Conservation (phyloP, 1,140 invertebrate species). For the Megathymus violae region DNA sequence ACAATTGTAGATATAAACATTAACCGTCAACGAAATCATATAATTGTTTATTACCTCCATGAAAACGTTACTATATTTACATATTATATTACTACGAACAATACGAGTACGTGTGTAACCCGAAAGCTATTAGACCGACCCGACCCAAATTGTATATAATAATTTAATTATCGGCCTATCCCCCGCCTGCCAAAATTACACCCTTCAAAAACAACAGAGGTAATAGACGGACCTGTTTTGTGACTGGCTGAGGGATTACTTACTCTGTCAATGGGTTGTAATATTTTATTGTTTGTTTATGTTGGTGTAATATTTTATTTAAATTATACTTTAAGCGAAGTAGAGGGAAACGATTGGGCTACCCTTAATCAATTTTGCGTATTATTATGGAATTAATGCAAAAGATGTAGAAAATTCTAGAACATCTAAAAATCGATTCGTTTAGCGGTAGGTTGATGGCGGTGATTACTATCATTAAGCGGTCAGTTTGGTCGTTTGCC, state of each 20-base stretch:
- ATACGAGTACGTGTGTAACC: slow-evolving; percentile 4
- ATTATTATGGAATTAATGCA: too few relatives aligned
- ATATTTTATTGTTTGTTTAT: too few relatives aligned
- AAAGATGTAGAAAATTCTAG: too few relatives aligned
- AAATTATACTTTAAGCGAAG: too few relatives aligned
- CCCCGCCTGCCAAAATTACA: slow-evolving; percentile 11
- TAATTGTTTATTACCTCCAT: not conserved
- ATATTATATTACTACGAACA: slow-evolving; percentile 5
- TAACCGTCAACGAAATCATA: not conserved
- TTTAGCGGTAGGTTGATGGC: too few relatives aligned
- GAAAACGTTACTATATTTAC: not conserved
- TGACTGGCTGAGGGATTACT: not conserved
- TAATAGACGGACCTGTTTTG: slow-evolving; percentile 12
- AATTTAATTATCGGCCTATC: slow-evolving; percentile 31
- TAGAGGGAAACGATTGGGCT: too few relatives aligned
- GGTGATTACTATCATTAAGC: too few relatives aligned
- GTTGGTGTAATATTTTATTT: too few relatives aligned
- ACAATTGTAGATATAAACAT: not conserved
- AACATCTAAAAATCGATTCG: too few relatives aligned
- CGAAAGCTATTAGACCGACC: slow-evolving; percentile 15
- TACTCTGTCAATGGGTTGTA: too few relatives aligned
- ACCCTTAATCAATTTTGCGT: too few relatives aligned
- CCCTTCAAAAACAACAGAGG: slow-evolving; percentile 22
- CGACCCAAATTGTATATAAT: slow-evolving; percentile 32
- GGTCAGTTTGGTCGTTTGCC: too few relatives aligned